Conservation (phyloP, 2,113 vertebrate genomes). For the Heteronetta atricapilla region DNA sequence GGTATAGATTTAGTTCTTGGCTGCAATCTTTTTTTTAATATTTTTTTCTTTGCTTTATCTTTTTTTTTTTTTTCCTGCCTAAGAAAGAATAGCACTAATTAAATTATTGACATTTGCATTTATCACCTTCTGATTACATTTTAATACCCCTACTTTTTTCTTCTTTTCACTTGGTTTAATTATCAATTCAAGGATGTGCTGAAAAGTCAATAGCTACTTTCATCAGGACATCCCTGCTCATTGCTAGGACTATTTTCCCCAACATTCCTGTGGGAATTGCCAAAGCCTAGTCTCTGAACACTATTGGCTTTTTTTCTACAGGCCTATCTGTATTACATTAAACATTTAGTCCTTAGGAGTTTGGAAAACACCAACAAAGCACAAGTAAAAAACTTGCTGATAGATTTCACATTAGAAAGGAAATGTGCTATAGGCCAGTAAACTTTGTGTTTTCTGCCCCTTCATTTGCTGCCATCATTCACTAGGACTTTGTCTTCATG, state of each 20-base stretch:
- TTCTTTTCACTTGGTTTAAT: slow-evolving; percentile 10
- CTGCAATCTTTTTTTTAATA: neutral
- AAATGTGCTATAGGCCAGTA: neutral
- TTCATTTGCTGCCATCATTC: neutral
- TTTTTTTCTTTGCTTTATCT: no score
- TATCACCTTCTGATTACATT: slow-evolving; percentile 29
- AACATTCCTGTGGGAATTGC: neutral
- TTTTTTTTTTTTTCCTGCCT: neutral
- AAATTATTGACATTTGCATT: slow-evolving; percentile 58
- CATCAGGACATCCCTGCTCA: neutral
- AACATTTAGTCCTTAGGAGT: neutral
- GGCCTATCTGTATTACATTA: neutral
- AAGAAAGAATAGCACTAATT: slow-evolving; percentile 38
- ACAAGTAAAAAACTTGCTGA: neutral
- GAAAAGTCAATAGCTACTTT: slow-evolving; percentile 48
- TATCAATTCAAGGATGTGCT: slow-evolving; percentile 12
- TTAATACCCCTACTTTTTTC: slow-evolving; percentile 43
- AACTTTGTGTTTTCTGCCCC: neutral
- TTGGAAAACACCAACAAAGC: neutral
- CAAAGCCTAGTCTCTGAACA: neutral
- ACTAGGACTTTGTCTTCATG: neutral
- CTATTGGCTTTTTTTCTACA: neutral
- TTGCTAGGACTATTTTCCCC: neutral
- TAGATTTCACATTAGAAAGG: neutral
- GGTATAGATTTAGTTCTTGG: neutral